Evolutionary conservation across 2,797 vertebrate genomes (phyloP).

Genomic region (Chelidonichthys spinosus): DNA sequence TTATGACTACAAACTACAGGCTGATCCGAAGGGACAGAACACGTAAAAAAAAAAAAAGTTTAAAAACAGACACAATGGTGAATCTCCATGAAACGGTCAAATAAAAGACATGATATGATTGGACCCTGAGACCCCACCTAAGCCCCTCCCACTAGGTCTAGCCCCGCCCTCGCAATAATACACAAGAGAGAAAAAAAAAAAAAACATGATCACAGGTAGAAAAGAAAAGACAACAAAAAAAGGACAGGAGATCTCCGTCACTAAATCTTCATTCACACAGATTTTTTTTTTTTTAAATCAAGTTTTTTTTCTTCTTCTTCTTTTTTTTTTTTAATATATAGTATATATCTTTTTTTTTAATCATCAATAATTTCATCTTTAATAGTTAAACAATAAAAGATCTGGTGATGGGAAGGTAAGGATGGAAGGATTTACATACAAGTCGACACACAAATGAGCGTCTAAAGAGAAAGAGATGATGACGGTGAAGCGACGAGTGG

Average conservation of each 20-base stretch:
- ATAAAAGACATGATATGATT: conserved; percentile 78
- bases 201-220: conserved; percentile 59
- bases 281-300: conserved; percentile 51
- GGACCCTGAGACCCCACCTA: conserved; percentile 72
- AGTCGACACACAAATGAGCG: conserved; percentile 64
- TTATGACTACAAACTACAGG: conserved; percentile 50
- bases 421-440: conserved; percentile 58
- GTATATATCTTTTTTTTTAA: conserved; percentile 57
- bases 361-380: conserved; percentile 65
- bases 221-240: conserved; percentile 55
- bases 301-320: conserved; percentile 22
- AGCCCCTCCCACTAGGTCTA: conserved; percentile 45
- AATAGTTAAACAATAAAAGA: conserved; percentile 75
- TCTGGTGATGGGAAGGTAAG: conserved; percentile 54
- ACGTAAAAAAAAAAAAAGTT: conserved; percentile 40
- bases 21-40: conserved; percentile 44
- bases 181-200: conserved; percentile 47
- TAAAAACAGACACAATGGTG: conserved; percentile 64
- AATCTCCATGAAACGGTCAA: conserved; percentile 67
- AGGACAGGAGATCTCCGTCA: conserved; percentile 61
- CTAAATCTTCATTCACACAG: conserved; percentile 75
- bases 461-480: conserved; percentile 69
- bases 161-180: conserved; percentile 50
- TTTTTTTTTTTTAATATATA: conserved; percentile 35
- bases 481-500: conserved; percentile 41